phyloP scores from a whole-genome alignment of 2,797 vertebrate species.

The Selene dorsalis region DNA sequence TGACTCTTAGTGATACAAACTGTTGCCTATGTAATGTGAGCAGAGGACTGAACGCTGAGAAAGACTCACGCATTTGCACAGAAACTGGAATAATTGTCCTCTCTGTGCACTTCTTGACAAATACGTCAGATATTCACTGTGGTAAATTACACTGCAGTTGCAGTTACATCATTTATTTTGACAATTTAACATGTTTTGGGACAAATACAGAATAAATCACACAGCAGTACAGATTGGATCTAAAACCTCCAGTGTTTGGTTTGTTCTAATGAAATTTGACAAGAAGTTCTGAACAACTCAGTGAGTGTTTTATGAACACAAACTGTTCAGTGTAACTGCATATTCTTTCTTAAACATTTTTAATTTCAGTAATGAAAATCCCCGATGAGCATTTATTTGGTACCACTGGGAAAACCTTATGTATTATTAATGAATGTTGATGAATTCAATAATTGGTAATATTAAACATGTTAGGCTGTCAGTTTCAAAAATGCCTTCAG shows the following conservation, averaged over 20 bases:
- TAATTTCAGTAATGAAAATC: background rate
- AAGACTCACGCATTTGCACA: background rate
- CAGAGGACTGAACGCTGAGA: background rate
- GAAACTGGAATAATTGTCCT: background rate
- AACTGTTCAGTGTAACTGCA: background rate
- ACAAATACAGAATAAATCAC: background rate
- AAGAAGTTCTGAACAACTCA: background rate
- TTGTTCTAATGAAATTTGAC: background rate
- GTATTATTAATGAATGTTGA: background rate
- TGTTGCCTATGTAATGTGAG: slow-evolving; percentile 8
- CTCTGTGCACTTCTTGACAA: slow-evolving; percentile 5
- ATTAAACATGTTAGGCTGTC: too few relatives aligned
- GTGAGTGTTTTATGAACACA: background rate
- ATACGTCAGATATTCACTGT: background rate
- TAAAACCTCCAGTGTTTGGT: background rate
- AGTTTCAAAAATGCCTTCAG: too few relatives aligned
- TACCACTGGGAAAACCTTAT: background rate
- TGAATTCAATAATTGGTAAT: too few relatives aligned
- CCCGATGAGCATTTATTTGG: background rate
- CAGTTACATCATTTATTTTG: background rate
- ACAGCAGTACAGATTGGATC: background rate
- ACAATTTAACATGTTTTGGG: background rate
- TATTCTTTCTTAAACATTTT: background rate
- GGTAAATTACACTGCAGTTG: background rate
- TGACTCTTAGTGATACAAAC: slow-evolving; percentile 2